Percentiles rank a stretch among this genome's conserved stretches.
Conservation (phyloP, 2,113 vertebrate genomes). For the Parus major region DNA sequence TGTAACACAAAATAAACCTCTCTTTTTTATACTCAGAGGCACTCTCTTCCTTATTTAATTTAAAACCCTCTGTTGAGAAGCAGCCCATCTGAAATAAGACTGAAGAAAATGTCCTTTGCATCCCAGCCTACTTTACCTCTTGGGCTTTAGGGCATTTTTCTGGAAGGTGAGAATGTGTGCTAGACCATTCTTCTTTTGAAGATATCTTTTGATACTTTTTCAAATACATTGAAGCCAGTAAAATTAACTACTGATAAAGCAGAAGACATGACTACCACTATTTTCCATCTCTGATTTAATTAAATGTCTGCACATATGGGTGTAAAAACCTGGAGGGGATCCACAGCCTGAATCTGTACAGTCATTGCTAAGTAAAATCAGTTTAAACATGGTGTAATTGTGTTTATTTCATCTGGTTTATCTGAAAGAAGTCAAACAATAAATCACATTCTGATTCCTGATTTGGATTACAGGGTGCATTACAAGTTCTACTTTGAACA, state of each 20-base stretch:
- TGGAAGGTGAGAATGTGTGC: not conserved
- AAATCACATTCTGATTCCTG: not conserved
- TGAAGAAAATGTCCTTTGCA: not conserved
- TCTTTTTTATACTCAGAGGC: not conserved
- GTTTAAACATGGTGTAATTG: not conserved
- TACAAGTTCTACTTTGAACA: not conserved
- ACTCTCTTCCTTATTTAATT: not conserved
- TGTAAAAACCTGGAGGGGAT: not conserved
- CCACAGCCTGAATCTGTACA: rapidly evolving
- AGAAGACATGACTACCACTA: not conserved
- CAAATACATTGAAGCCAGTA: not conserved
- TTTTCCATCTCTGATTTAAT: not conserved
- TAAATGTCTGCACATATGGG: not conserved
- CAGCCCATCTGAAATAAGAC: not conserved
- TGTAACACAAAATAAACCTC: not conserved
- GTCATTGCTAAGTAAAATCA: not conserved
- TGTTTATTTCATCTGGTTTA: not conserved
- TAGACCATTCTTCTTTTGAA: not conserved
- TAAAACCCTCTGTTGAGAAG: not conserved
- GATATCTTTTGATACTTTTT: not conserved
- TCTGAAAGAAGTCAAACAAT: not conserved
- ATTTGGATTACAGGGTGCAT: not conserved
- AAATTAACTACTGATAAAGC: not conserved
- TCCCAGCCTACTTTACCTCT: not conserved
- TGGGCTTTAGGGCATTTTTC: not conserved